Evolutionary conservation across 2,888 invertebrate genomes (phyloP).

Genomic region (Epinotia brunnichana): DNA sequence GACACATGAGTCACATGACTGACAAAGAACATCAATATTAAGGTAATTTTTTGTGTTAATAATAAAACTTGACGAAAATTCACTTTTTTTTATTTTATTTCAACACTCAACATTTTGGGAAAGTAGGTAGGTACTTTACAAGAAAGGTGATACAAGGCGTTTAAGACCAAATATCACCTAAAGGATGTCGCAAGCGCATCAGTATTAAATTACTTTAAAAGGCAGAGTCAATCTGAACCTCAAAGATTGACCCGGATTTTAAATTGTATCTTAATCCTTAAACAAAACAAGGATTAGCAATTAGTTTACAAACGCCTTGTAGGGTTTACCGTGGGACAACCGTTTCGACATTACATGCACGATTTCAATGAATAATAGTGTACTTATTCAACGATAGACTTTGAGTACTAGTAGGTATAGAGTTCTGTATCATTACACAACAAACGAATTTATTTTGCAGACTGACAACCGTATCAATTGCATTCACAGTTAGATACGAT

Average conservation of each 20-base stretch:
- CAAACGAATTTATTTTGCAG: not conserved
- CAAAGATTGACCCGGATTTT: constrained; percentile 37
- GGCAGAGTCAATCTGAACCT: constrained; percentile 18
- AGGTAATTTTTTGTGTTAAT: too few relatives aligned
- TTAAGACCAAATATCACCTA: constrained; percentile 17
- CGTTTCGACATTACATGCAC: constrained; percentile 34
- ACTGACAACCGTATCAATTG: not conserved
- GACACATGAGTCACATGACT: too few relatives aligned
- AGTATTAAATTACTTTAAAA: constrained; percentile 30
- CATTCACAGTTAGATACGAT: constrained; percentile 22
- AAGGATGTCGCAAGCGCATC: constrained; percentile 29
- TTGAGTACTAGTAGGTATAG: not conserved
- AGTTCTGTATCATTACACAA: not conserved
- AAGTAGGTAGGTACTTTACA: not conserved
- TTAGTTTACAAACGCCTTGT: constrained; percentile 40
- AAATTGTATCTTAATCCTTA: constrained; percentile 40
- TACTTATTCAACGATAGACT: not conserved
- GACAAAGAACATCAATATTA: too few relatives aligned
- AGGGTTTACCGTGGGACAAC: constrained; percentile 27
- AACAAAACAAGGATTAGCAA: constrained; percentile 42
- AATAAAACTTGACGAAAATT: not conserved
- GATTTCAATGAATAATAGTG: constrained; percentile 17
- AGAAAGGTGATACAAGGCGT: constrained; percentile 18
- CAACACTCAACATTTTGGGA: constrained; percentile 11
- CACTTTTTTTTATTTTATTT: not conserved